phyloP scores from a whole-genome alignment of 1,140 invertebrate genomes.

The Zaprionus ornatus region DNA sequence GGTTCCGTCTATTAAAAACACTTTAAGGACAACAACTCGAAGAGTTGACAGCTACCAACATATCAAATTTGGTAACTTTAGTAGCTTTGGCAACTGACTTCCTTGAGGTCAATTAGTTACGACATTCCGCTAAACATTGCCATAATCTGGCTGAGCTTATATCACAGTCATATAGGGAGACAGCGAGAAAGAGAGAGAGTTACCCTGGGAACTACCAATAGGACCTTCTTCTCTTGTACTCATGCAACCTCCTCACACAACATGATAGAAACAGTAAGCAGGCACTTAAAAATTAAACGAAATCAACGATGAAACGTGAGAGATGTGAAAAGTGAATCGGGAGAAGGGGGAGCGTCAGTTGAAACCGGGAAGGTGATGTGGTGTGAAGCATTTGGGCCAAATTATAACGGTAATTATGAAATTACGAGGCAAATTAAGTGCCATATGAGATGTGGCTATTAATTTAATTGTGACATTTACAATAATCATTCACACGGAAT shows the following conservation, averaged over 20 bases:
- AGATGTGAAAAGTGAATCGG: background rate
- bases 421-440: slow-evolving; percentile 30
- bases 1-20: too few species aligned
- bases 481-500: slow-evolving; percentile 31
- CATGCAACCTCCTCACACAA: background rate
- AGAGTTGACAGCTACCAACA: background rate
- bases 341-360: background rate
- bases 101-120: background rate
- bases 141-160: background rate
- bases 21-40: too few species aligned
- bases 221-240: too few species aligned
- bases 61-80: background rate
- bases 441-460: slow-evolving; percentile 31
- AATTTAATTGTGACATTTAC: slow-evolving; percentile 65
- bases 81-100: background rate
- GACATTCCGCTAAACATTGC: background rate
- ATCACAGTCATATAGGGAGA: background rate
- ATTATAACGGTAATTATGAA: slow-evolving; percentile 49
- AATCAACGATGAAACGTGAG: background rate
- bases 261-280: background rate
- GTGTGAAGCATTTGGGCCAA: background rate
- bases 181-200: too few species aligned
- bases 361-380: background rate
- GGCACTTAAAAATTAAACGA: background rate
- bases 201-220: too few species aligned